Evolutionary conservation across 2,113 vertebrate species (phyloP).

Genomic region (Thermophis baileyi): DNA sequence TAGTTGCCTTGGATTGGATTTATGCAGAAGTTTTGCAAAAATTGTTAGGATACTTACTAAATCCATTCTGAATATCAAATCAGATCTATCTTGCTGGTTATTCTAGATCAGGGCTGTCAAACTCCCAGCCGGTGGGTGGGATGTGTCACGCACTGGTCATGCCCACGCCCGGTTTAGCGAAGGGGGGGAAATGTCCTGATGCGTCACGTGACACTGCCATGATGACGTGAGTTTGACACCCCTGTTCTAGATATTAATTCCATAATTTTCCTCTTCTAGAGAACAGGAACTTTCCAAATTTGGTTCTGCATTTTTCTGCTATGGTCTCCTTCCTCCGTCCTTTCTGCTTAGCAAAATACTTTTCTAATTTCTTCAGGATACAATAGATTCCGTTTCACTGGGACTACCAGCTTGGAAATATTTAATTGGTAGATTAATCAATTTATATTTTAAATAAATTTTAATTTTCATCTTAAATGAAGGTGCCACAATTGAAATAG

Average conservation of each 20-base stretch:
- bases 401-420: not conserved
- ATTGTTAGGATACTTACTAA: not conserved
- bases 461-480: not conserved
- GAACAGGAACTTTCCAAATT: not conserved
- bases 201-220: too few species aligned
- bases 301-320: not conserved
- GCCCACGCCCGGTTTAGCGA: too few species aligned
- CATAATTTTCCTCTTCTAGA: not conserved
- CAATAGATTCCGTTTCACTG: not conserved
- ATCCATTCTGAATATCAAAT: too few species aligned
- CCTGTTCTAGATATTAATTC: not conserved
- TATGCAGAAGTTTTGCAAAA: not conserved
- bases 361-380: not conserved
- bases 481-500: not conserved
- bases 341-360: not conserved
- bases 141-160: too few species aligned
- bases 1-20: not conserved
- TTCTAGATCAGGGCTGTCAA: not conserved
- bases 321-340: not conserved
- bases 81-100: not conserved
- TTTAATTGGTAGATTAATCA: not conserved
- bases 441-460: not conserved
- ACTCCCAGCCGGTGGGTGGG: too few species aligned
- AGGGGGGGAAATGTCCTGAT: too few species aligned
- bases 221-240: too few species aligned